Conservation (phyloP, 2,797 vertebrate genomes). For the Chloroceryle inda region DNA sequence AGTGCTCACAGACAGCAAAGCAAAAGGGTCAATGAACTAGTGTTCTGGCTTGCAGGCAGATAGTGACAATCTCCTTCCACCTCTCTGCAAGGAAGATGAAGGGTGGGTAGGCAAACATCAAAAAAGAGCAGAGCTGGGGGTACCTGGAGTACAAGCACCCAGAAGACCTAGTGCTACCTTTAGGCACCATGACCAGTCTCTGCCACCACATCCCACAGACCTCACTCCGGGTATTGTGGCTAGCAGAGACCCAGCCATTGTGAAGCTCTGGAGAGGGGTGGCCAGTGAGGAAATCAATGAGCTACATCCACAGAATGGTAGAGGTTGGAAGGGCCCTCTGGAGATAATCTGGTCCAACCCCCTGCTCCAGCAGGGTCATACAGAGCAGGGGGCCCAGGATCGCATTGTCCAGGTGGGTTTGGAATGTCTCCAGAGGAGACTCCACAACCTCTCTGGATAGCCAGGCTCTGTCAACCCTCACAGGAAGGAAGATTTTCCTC, state of each 20-base stretch:
- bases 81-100: no score
- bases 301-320: neutral
- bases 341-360: no score
- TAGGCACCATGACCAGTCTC: neutral
- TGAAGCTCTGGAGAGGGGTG: neutral
- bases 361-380: no score
- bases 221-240: accelerated
- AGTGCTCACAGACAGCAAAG: neutral
- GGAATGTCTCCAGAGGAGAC: no score
- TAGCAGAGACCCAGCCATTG: accelerated
- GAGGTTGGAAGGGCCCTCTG: no score
- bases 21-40: neutral
- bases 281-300: accelerated
- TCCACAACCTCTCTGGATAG: no score
- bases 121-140: no score
- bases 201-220: neutral
- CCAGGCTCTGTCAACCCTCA: no score
- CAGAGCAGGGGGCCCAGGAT: no score
- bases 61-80: no score
- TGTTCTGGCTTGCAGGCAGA: accelerated
- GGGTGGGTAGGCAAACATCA: neutral
- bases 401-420: no score
- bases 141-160: neutral
- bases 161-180: neutral
- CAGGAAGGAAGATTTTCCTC: no score